A percentile compares a stretch with the other conserved stretches of the same genome.
Evolutionary conservation across 2,113 vertebrate genomes (phyloP).

Genomic region (Heteronetta atricapilla): DNA sequence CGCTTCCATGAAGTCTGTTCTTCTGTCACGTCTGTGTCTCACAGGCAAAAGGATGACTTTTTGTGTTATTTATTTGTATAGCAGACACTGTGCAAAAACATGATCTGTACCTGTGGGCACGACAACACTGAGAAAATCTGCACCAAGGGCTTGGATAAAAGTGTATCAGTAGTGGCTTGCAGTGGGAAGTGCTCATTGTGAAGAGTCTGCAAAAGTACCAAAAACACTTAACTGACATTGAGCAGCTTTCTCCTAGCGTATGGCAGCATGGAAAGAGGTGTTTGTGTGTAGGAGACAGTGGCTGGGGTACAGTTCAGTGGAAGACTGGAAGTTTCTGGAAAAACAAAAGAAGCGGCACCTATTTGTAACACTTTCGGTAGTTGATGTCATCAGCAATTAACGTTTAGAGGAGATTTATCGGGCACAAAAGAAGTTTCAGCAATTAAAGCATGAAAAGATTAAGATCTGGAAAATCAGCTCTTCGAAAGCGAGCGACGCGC

Average conservation of each 20-base stretch:
- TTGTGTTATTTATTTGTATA: neutral
- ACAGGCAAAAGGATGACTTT: neutral
- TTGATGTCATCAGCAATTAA: neutral
- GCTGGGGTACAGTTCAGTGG: rapidly evolving
- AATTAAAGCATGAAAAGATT: neutral
- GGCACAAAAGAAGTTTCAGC: neutral
- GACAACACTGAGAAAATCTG: neutral
- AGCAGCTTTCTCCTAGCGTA: neutral
- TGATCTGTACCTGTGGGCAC: neutral
- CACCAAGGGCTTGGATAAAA: neutral
- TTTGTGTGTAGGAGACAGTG: neutral
- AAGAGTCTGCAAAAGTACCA: neutral
- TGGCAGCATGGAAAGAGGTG: neutral
- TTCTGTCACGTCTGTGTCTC: rapidly evolving
- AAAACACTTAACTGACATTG: rapidly evolving
- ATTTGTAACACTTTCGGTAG: neutral
- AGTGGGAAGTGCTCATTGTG: neutral
- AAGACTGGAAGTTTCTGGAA: neutral
- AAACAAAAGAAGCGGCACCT: neutral
- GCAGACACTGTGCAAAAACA: rapidly evolving
- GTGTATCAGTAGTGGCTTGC: rapidly evolving
- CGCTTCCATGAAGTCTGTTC: neutral
- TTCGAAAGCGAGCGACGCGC: neutral
- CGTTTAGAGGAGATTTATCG: neutral
- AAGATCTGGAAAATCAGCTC: neutral